These are phyloP conservation scores for Borostomias antarcticus DNA, from an alignment of 2,797 vertebrate genomes.

Conservation along the genomic window DNA sequence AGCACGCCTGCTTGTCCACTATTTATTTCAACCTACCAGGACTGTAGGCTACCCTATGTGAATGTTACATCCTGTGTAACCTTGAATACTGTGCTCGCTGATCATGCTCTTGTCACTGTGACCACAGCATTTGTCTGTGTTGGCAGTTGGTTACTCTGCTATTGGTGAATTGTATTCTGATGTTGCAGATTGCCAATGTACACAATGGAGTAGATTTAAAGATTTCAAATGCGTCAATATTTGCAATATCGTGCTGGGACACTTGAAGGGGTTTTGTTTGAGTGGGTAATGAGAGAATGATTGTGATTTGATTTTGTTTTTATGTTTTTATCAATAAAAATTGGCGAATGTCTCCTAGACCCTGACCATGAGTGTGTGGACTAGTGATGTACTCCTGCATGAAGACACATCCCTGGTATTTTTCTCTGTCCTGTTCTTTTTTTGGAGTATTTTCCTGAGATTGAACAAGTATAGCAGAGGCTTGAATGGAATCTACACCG, in stretches of 20 bases:
- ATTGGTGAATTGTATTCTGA: not conserved
- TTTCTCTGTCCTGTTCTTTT: not conserved
- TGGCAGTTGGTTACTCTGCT: not conserved
- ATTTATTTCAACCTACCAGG: no score
- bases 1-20: not conserved
- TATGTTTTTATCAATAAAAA: not conserved
- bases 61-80: slow-evolving; percentile 48
- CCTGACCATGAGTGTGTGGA: not conserved
- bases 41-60: slow-evolving; percentile 33
- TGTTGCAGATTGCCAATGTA: not conserved
- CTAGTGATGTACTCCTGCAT: slow-evolving; percentile 3
- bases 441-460: not conserved
- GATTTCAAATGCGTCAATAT: not conserved
- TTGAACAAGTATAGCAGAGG: slow-evolving; percentile 47
- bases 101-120: not conserved
- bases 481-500: not conserved
- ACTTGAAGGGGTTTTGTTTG: not conserved
- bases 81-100: not conserved
- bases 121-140: slow-evolving; percentile 7
- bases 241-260: not conserved
- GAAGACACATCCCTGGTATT: not conserved
- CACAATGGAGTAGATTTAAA: not conserved
- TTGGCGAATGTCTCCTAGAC: slow-evolving; percentile 60
- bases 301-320: not conserved
- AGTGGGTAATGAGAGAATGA: not conserved